Evolutionary conservation across 2,888 invertebrate species (phyloP).

Genomic region (Oxytorus armatus): DNA sequence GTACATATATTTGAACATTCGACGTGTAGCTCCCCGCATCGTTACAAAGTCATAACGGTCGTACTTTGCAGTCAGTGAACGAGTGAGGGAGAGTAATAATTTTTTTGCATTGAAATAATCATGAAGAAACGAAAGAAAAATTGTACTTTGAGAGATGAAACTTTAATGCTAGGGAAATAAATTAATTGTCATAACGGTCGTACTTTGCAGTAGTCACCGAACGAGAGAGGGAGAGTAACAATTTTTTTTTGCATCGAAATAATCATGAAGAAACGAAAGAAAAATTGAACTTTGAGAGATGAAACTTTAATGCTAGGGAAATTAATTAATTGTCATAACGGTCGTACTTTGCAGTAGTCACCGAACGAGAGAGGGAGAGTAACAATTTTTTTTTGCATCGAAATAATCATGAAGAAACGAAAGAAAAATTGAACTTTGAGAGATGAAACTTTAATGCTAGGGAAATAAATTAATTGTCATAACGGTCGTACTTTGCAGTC

Average conservation of each 20-base stretch:
- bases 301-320: background rate
- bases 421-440: background rate
- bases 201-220: background rate
- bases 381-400: constrained; percentile 5
- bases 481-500: constrained; percentile 2
- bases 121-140: background rate
- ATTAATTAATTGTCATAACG: constrained; percentile 13
- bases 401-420: no score
- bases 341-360: background rate
- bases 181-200: constrained; percentile 15
- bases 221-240: background rate
- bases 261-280: no score
- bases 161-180: background rate
- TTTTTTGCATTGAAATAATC: no score
- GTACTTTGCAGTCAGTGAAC: background rate
- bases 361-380: background rate
- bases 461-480: background rate
- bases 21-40: background rate
- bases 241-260: constrained; percentile 15
- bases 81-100: background rate
- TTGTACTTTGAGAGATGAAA: background rate
- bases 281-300: background rate
- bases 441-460: background rate
- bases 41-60: constrained; percentile 14
- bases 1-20: constrained; percentile 4